Evolutionary conservation across 2,888 invertebrate species (phyloP).

Genomic region (Eupeodes luniger): DNA sequence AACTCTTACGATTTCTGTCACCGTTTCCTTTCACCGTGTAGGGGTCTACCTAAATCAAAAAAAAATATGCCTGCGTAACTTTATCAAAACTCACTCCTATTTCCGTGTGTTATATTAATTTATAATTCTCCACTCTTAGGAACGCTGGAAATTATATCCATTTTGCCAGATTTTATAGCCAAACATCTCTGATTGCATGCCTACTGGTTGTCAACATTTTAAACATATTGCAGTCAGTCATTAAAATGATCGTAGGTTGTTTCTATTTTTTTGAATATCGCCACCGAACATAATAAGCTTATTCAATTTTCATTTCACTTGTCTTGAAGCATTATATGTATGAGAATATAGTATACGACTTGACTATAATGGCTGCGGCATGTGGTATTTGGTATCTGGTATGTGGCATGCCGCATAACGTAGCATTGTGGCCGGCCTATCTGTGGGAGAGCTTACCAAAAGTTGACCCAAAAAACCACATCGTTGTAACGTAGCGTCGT

Average conservation of each 20-base stretch:
- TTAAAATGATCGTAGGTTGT: slow-evolving; percentile 56
- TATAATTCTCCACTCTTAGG: not conserved
- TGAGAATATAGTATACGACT: not conserved
- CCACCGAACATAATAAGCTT: slow-evolving; percentile 61
- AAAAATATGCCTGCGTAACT: slow-evolving; percentile 8
- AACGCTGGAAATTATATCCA: slow-evolving; percentile 17
- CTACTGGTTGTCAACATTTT: slow-evolving; percentile 57
- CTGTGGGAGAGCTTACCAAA: slow-evolving; percentile 72
- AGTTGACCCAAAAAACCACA: slow-evolving; percentile 71
- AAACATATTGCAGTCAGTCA: slow-evolving; percentile 53
- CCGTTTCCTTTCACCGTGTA: slow-evolving; percentile 4
- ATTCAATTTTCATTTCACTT: slow-evolving; percentile 72
- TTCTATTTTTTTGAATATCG: slow-evolving; percentile 33
- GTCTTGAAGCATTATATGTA: slow-evolving; percentile 23
- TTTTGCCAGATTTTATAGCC: slow-evolving; percentile 49
- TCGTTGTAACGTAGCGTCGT: not conserved
- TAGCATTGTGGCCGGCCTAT: slow-evolving; percentile 33
- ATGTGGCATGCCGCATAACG: not conserved
- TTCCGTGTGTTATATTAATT: slow-evolving; percentile 28
- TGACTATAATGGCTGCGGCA: slow-evolving; percentile 4
- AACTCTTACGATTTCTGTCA: slow-evolving; percentile 1
- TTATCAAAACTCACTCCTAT: slow-evolving; percentile 28
- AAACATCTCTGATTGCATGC: slow-evolving; percentile 53
- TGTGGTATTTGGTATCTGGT: slow-evolving; percentile 8
- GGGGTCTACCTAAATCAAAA: slow-evolving; percentile 17